Evolutionary conservation across 1,140 invertebrate genomes (phyloP).

Genomic region (Drosophila parvula): DNA sequence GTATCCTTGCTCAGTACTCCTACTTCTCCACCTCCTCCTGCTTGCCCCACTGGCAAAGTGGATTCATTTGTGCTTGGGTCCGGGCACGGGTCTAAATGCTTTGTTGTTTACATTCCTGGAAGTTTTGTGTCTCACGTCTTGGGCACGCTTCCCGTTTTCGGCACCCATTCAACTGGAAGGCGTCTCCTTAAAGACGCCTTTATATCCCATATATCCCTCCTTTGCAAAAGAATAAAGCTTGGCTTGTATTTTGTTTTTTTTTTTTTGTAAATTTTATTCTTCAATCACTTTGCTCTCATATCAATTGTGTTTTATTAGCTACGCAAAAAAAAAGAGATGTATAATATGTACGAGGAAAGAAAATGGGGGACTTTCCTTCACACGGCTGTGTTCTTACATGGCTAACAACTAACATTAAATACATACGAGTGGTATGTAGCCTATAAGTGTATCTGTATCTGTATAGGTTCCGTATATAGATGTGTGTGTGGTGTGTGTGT

Average conservation of each 20-base stretch:
- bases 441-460: constrained; percentile 28
- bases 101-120: constrained; percentile 79
- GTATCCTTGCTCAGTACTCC: constrained; percentile 15
- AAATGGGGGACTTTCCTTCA: constrained; percentile 40
- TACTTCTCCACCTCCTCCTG: background rate
- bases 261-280: constrained; percentile 63
- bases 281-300: constrained; percentile 77
- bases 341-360: constrained; percentile 20
- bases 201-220: background rate
- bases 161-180: constrained; percentile 57
- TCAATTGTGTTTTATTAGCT: constrained; percentile 78
- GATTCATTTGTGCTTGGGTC: constrained; percentile 67
- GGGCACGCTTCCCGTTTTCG: constrained; percentile 22
- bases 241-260: background rate
- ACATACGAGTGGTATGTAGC: constrained; percentile 45
- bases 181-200: constrained; percentile 3
- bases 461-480: constrained; percentile 19
- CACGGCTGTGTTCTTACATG: constrained; percentile 42
- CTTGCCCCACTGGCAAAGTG: constrained; percentile 54
- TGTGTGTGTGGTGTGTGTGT: constrained; percentile 27
- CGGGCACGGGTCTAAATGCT: constrained; percentile 64
- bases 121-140: constrained; percentile 76
- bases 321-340: constrained; percentile 63
- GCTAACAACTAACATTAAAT: constrained; percentile 73
- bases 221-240: background rate